These are phyloP conservation scores for Oncorhynchus nerka DNA, from an alignment of 2,113 vertebrate species.

Conservation along the genomic window DNA sequence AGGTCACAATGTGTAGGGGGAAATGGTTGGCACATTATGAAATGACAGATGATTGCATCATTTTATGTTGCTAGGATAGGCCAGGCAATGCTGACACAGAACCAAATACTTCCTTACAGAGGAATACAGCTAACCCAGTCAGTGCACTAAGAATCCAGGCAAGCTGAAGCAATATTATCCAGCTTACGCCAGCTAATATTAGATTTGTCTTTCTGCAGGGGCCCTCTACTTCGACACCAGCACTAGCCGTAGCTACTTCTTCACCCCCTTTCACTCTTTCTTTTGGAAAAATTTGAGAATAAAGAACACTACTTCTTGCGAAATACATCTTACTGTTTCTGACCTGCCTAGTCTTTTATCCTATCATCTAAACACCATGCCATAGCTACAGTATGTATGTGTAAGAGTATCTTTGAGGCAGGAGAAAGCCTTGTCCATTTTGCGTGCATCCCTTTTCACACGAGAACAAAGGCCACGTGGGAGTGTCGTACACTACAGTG, in stretches of 20 bases:
- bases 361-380: background rate
- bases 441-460: slow-evolving; percentile 24
- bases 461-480: slow-evolving; percentile 43
- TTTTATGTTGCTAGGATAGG: slow-evolving; percentile 67
- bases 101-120: slow-evolving; percentile 78
- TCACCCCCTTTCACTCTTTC: slow-evolving; percentile 23
- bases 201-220: slow-evolving; percentile 59
- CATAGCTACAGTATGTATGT: background rate
- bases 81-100: slow-evolving; percentile 73
- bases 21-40: slow-evolving; percentile 55
- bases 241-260: slow-evolving; percentile 47
- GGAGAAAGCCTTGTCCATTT: slow-evolving; percentile 22
- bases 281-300: slow-evolving; percentile 43
- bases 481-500: slow-evolving; percentile 46
- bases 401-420: slow-evolving; percentile 5
- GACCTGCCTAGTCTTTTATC: background rate
- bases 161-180: slow-evolving; percentile 68
- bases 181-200: slow-evolving; percentile 63
- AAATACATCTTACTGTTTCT: background rate
- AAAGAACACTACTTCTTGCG: background rate
- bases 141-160: slow-evolving; percentile 51
- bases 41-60: slow-evolving; percentile 74
- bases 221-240: slow-evolving; percentile 52
- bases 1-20: slow-evolving; percentile 35
- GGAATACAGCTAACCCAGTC: slow-evolving; percentile 59